A percentile compares a stretch with the other conserved stretches of the same genome.
phyloP scores from a whole-genome alignment of 2,888 invertebrate species.

The Fissipunctia ypsillon region DNA sequence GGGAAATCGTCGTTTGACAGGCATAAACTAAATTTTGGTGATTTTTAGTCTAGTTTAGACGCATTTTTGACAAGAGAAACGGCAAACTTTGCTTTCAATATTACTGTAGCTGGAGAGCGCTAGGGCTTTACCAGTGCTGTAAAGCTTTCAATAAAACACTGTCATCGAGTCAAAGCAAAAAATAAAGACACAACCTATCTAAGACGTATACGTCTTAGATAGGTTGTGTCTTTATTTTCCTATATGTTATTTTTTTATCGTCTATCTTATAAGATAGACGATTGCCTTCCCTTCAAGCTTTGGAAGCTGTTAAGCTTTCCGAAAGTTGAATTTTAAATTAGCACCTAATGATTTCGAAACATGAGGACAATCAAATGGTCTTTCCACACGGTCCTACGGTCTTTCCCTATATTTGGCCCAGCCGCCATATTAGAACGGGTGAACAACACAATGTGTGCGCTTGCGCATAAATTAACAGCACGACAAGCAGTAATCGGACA shows the following conservation, averaged over 20 bases:
- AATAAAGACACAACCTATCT: too few relatives aligned
- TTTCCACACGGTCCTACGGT: constrained; percentile 47
- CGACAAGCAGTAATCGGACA: constrained; percentile 73
- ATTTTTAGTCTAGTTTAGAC: too few relatives aligned
- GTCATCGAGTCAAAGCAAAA: background rate
- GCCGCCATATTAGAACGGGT: constrained; percentile 65
- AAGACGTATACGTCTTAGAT: background rate
- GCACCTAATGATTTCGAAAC: background rate
- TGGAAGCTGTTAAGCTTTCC: background rate
- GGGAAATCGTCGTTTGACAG: too few relatives aligned
- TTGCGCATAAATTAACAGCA: constrained; percentile 66
- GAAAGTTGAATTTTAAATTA: background rate
- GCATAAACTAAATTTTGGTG: too few relatives aligned
- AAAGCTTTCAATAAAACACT: background rate
- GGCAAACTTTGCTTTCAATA: too few relatives aligned
- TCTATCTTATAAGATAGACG: too few relatives aligned
- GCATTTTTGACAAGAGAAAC: too few relatives aligned
- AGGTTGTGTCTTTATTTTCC: too few relatives aligned
- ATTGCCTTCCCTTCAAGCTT: background rate
- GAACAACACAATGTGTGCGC: constrained; percentile 70
- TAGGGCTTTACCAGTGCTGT: background rate
- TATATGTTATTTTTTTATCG: too few relatives aligned
- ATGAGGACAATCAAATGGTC: background rate
- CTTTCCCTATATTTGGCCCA: constrained; percentile 9
- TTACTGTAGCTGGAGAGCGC: background rate